Evolutionary conservation across 1,140 invertebrate genomes (phyloP).

Genomic region (Teleogryllus occipitalis): DNA sequence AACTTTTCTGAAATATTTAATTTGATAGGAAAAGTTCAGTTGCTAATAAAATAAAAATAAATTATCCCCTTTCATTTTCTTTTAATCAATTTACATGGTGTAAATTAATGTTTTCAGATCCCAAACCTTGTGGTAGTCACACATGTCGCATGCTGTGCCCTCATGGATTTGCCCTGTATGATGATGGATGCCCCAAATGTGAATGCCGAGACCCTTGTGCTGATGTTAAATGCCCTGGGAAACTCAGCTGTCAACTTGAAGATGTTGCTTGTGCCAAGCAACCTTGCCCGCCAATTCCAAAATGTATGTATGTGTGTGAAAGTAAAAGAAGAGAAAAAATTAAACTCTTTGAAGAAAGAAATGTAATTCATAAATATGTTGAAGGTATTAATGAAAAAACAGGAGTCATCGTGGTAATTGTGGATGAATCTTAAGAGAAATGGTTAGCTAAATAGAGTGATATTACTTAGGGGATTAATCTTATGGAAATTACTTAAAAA

Average conservation of each 20-base stretch:
- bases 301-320: slow-evolving; percentile 49
- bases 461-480: too few species aligned
- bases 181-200: slow-evolving; percentile 68
- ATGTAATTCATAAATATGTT: too few species aligned
- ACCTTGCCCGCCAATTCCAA: slow-evolving; percentile 73
- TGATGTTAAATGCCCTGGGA: slow-evolving; percentile 62
- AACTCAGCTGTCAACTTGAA: slow-evolving; percentile 65
- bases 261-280: slow-evolving; percentile 65
- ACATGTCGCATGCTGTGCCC: slow-evolving; percentile 83
- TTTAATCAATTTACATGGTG: not conserved
- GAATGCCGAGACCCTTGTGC: slow-evolving; percentile 72
- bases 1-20: too few species aligned
- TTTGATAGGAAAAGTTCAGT: too few species aligned
- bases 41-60: not conserved
- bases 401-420: too few species aligned
- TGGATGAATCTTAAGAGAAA: too few species aligned
- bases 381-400: too few species aligned
- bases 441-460: too few species aligned
- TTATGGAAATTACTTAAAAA: too few species aligned
- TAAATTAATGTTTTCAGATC: slow-evolving; percentile 32
- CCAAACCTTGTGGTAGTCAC: slow-evolving; percentile 61
- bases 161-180: slow-evolving; percentile 63
- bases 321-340: too few species aligned
- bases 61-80: not conserved
- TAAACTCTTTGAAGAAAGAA: too few species aligned